Conservation (phyloP, 2,113 vertebrate species). For the Sporophila hypoxantha region DNA sequence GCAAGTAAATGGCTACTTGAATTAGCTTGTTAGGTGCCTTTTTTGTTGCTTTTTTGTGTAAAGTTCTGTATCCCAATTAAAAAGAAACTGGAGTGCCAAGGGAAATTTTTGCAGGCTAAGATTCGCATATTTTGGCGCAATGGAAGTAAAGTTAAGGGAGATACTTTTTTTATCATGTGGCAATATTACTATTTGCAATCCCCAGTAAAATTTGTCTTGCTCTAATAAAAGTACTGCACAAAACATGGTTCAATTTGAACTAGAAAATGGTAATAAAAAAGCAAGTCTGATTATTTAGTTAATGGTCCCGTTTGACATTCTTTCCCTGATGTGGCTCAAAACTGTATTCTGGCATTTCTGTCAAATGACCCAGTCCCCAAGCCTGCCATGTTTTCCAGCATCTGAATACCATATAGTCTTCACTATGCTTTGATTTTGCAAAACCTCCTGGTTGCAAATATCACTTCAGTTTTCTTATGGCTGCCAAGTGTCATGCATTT, state of each 20-base stretch:
- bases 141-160: neutral
- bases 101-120: neutral
- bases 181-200: neutral
- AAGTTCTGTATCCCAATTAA: neutral
- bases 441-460: neutral
- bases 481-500: neutral
- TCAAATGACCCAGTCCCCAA: neutral
- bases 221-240: neutral
- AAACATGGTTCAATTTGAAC: neutral
- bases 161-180: neutral
- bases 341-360: neutral
- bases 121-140: neutral
- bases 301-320: neutral
- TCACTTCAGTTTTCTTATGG: neutral
- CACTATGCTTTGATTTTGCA: neutral
- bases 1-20: neutral
- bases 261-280: neutral
- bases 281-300: neutral
- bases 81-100: neutral
- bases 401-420: neutral
- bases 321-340: neutral
- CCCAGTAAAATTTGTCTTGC: neutral
- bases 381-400: neutral
- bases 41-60: neutral
- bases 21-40: neutral